phyloP scores from a whole-genome alignment of 2,797 vertebrate species.

The Microchirus variegatus region DNA sequence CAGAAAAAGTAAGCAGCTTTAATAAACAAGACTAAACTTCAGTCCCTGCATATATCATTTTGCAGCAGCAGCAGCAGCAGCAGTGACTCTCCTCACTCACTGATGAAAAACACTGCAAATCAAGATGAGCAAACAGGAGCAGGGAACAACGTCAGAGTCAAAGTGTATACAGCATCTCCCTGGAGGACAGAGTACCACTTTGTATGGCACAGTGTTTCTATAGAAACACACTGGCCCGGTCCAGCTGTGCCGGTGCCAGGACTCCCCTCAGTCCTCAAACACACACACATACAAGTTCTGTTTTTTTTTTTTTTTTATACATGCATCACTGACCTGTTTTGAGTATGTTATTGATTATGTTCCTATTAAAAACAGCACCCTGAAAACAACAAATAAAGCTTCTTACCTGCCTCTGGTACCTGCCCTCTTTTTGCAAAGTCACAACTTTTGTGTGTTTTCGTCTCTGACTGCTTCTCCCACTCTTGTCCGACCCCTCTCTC shows the following conservation, averaged over 20 bases:
- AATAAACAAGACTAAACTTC: not conserved
- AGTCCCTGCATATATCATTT: conserved; percentile 5
- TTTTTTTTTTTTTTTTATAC: conserved; percentile 7
- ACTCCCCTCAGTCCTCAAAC: conserved; percentile 30
- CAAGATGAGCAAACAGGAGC: conserved; percentile 20
- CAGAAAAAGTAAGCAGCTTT: conserved; percentile 26
- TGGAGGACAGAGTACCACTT: conserved; percentile 48
- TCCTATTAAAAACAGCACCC: conserved; percentile 5
- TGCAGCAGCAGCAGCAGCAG: not conserved
- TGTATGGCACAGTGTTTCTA: conserved; percentile 61
- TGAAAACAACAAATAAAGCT: conserved; percentile 45
- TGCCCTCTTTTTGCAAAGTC: conserved; percentile 77
- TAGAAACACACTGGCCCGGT: conserved; percentile 69
- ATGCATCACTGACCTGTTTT: conserved; percentile 12
- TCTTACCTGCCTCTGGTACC: conserved; percentile 84
- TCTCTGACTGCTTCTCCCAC: conserved; percentile 61
- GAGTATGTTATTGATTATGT: conserved; percentile 21
- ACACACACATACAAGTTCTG: conserved; percentile 13
- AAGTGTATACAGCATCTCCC: conserved; percentile 13
- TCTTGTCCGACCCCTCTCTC: conserved; percentile 38
- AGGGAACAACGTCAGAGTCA: conserved; percentile 8
- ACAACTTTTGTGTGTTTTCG: conserved; percentile 70
- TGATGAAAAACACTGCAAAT: conserved; percentile 17
- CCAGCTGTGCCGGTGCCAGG: conserved; percentile 45
- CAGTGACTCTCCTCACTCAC: not conserved